These are phyloP conservation scores for Saccopteryx leptura DNA, from an alignment of 2,113 vertebrate species.

Conservation along the genomic window DNA sequence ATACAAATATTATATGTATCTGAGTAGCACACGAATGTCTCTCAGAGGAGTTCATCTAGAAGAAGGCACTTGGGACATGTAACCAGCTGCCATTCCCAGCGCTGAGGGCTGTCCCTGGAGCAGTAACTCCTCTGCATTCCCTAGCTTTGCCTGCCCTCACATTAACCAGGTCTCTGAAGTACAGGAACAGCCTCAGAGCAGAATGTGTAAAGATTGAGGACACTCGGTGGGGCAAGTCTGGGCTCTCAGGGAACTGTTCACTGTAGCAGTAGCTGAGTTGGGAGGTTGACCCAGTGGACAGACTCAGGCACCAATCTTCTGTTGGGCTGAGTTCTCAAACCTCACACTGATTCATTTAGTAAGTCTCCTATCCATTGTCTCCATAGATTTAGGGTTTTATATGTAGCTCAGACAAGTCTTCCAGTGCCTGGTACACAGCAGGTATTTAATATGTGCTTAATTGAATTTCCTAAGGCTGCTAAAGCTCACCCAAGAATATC, in stretches of 20 bases:
- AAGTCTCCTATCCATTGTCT: not conserved
- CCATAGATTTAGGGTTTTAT: not conserved
- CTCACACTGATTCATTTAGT: not conserved
- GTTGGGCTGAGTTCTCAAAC: not conserved
- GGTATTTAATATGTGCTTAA: not conserved
- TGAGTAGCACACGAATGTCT: fast-evolving
- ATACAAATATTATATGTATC: not conserved
- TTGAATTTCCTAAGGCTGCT: not conserved
- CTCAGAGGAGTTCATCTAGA: not conserved
- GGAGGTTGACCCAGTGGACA: fast-evolving
- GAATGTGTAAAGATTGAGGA: fast-evolving
- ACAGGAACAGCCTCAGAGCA: not conserved
- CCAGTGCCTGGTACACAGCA: not conserved
- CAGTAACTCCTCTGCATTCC: not conserved
- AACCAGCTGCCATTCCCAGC: not conserved
- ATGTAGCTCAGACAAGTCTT: not conserved
- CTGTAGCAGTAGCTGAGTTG: not conserved
- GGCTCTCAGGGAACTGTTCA: not conserved
- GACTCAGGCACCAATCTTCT: not conserved
- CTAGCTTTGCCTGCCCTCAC: not conserved
- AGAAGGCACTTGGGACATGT: not conserved
- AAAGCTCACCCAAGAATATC: not conserved
- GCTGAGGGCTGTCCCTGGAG: not conserved
- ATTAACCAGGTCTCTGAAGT: not conserved
- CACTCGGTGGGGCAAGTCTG: too few species aligned